phyloP scores from a whole-genome alignment of 1,140 invertebrate genomes.

The Heliconius eleuchia region DNA sequence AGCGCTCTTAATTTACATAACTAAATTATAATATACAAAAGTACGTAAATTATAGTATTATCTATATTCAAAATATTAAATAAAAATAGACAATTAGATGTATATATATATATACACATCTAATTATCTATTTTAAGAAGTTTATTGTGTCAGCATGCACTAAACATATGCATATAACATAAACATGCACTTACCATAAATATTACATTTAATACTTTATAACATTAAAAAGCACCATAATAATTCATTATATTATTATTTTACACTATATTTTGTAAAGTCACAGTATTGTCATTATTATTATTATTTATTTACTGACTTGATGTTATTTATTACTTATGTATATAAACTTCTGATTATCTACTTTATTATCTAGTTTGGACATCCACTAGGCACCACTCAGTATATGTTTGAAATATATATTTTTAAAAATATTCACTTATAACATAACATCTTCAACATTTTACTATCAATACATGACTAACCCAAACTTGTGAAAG shows the following conservation, averaged over 20 bases:
- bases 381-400: too few relatives aligned
- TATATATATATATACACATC: neutral
- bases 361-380: too few relatives aligned
- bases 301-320: too few relatives aligned
- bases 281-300: too few relatives aligned
- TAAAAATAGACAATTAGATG: neutral
- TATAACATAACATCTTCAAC: neutral
- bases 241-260: too few relatives aligned
- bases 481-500: slow-evolving; percentile 9
- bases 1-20: neutral
- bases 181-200: neutral
- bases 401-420: too few relatives aligned
- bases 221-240: too few relatives aligned
- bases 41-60: slow-evolving; percentile 8
- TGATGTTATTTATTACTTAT: too few relatives aligned
- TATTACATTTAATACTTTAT: too few relatives aligned
- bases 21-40: neutral
- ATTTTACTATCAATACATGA: neutral
- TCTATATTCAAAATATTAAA: neutral
- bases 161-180: neutral
- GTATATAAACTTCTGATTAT: too few relatives aligned
- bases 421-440: too few relatives aligned
- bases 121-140: neutral
- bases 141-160: neutral
- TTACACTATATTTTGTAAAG: too few relatives aligned